Evolutionary conservation across 2,113 vertebrate species (phyloP).

Genomic region (Dicentrarchus labrax): DNA sequence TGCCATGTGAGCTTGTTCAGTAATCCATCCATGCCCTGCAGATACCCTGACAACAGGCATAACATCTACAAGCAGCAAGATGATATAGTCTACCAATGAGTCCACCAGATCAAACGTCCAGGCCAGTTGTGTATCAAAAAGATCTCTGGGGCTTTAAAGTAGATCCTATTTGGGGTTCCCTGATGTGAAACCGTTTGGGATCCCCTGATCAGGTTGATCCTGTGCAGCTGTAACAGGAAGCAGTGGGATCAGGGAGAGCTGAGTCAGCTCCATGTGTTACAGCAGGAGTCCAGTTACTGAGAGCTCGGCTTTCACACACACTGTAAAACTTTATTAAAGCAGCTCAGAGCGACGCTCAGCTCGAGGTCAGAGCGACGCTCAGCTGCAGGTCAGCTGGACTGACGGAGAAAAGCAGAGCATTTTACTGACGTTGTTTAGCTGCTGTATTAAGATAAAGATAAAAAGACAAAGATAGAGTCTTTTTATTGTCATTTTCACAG

Average conservation of each 20-base stretch:
- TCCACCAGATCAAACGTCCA: too few species aligned
- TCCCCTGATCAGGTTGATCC: neutral
- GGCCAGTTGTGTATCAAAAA: neutral
- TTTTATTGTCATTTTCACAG: too few species aligned
- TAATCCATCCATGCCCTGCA: neutral
- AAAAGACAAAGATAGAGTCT: too few species aligned
- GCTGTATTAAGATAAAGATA: too few species aligned
- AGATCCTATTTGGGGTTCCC: slow-evolving; percentile 1
- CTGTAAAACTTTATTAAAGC: slow-evolving; percentile 44
- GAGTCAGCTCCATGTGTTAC: slow-evolving; percentile 45
- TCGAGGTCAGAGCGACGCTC: neutral
- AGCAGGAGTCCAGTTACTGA: slow-evolving; percentile 32
- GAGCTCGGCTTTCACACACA: slow-evolving; percentile 46
- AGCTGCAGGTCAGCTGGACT: neutral
- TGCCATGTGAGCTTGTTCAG: neutral
- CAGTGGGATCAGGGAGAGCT: slow-evolving; percentile 16
- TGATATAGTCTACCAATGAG: neutral
- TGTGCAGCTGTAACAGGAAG: slow-evolving; percentile 9
- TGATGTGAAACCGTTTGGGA: neutral
- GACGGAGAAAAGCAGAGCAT: neutral
- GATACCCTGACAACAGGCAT: neutral
- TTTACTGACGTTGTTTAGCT: too few species aligned
- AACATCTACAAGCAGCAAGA: too few species aligned
- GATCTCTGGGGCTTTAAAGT: neutral
- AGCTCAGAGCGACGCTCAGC: neutral